Conservation (phyloP, 2,113 vertebrate genomes). For the Archocentrus centrarchus region DNA sequence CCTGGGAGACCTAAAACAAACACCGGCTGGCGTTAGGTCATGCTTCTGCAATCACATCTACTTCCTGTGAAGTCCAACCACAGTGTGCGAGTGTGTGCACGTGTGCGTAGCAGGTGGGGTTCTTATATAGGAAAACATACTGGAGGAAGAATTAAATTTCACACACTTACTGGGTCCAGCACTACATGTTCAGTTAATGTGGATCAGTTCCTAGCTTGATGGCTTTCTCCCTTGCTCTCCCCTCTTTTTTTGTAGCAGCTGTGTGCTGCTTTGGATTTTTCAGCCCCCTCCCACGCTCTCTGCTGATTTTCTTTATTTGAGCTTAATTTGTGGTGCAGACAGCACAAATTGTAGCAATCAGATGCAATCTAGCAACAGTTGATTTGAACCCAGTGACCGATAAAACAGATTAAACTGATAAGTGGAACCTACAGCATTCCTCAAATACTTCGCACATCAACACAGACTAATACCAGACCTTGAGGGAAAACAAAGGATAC, state of each 20-base stretch:
- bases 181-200: conserved; percentile 22
- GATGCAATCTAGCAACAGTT: conserved; percentile 66
- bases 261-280: conserved; percentile 13
- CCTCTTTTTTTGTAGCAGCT: neutral
- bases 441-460: conserved; percentile 58
- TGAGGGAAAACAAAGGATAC: conserved; percentile 47
- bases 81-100: conserved; percentile 27
- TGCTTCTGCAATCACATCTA: conserved; percentile 79
- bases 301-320: conserved; percentile 19
- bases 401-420: conserved; percentile 61
- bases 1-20: conserved; percentile 82
- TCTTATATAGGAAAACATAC: conserved; percentile 59
- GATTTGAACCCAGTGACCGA: conserved; percentile 61
- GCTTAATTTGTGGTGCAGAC: conserved; percentile 51
- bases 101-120: conserved; percentile 75
- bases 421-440: conserved; percentile 57
- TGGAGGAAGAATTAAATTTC: conserved; percentile 64
- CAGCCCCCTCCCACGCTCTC: neutral
- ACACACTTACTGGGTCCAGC: conserved; percentile 42
- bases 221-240: conserved; percentile 8
- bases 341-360: conserved; percentile 71
- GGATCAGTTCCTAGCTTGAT: neutral
- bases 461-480: conserved; percentile 56
- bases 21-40: conserved; percentile 80
- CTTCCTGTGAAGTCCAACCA: conserved; percentile 76